Evolutionary conservation across 2,113 vertebrate genomes (phyloP), one percentile per base, ranked within the genome.

Genomic region (Saguinus imperator): DNA sequence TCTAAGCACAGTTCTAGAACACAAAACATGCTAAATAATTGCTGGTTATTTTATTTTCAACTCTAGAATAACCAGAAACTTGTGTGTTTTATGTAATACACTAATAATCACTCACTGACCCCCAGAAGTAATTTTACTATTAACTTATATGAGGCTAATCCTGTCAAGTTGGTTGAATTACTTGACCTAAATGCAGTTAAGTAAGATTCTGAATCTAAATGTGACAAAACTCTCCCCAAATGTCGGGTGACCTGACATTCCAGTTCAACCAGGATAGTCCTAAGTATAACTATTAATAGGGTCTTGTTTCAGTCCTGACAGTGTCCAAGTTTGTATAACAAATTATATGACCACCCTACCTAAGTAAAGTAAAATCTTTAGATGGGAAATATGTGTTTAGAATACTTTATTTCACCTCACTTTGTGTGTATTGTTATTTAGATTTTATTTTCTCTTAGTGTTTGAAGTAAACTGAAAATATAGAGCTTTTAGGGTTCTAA

Each of bases 41-140:
- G 12, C 27, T 66, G 76, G 70, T 4, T 72, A 64, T 9, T 25
- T 94, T 83, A 83, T 77, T 84, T 94, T 84, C 85, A 94, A 64
- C 9, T 18, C 43, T 61, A 50, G 29, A 87, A 83, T 14, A 82
- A 86, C 52, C 55, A 94, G 79, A 91, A 97, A 88, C 10, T 32
- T 87, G 81, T 45, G 8, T 25, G 50, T 57, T 73, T 40, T 83
- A 91, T 32, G 52, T 92, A 97, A 81, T 61, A 68, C 61, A 72
- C 52, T 40, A 87, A 85, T 66, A 45, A 94, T 76, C 72, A 92
- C 21, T 87, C 64, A 94, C 23, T 85, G 45, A 43, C 58, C 37
- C 76, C 73, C 85, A 61, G 17, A 86, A 58, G 68, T 68, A 95
- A 93, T 83, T 86, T 94, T 89, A 14, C 61, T 77, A 75, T 86